Base-by-base conservation (phyloP, 2,888 invertebrate species). In the Toxonevra muliebris region DNA sequence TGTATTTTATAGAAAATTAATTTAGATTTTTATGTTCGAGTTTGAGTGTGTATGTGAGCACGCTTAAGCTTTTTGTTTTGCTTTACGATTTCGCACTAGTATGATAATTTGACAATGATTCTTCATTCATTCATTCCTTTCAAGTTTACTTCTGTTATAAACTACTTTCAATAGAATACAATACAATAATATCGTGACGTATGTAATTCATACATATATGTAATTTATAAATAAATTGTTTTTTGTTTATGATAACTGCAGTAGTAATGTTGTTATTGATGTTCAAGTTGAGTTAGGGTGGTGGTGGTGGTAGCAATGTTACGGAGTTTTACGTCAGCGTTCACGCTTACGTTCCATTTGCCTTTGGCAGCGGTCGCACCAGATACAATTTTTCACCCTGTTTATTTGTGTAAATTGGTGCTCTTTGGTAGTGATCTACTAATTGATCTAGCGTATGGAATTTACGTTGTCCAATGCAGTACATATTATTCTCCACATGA, bases 331-430 rank as follows among this genome's bases (percentile, higher is more conserved):
- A 17, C 42, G 42, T 58, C 12, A n/a, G 43, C 54, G 41, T 45
- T 58, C 40, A 15, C 10, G 74, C 74, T 85, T 86, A 86, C 84
- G 85, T 86, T 72, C 86, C 86, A 75, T 85, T 86, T 69, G 86
- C 86, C 77, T 91, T 91, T 62, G 95, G 95, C 84, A 99, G 90
- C 74, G 98, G 93, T 80, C 97, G 93, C 82, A 98, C 95, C 78
- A 99, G 90, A 88, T 96, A 99, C 69, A 99, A 89, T 87, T 97
- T 98, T 87, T 99, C 98, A 78, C 97, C 97, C 86, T 95, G 94
- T 86, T 96, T 96, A 88, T 96, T 96, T 82, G 97, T 97, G 88
- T 97, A 99, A 84, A 99, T 99, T 77, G 99, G 98, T 79, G 98
- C 97, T 84, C 95, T 92, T 89, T 97, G 97, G 89, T 99, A 99